Evolutionary conservation across 2,797 vertebrate genomes (phyloP).

Genomic region (Sebastolobus alascanus): DNA sequence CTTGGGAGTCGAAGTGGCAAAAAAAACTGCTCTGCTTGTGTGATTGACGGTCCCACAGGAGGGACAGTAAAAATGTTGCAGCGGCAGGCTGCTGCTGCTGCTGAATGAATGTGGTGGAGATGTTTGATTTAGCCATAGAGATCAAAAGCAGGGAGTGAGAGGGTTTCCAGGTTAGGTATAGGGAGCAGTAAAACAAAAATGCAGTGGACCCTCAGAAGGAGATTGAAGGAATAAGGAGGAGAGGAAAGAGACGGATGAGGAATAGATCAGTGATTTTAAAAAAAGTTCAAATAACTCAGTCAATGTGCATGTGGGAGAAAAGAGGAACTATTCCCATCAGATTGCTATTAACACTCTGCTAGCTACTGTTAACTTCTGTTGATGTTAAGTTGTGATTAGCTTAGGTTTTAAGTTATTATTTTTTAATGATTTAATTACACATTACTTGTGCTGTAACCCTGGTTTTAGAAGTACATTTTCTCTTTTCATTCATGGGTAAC

Average conservation of each 20-base stretch:
- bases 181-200: slow-evolving; percentile 1
- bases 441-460: slow-evolving; percentile 14
- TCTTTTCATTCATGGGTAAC: background rate
- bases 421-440: slow-evolving; percentile 37
- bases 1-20: slow-evolving; percentile 11
- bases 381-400: slow-evolving; percentile 22
- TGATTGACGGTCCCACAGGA: slow-evolving; percentile 52
- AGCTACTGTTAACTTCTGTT: slow-evolving; percentile 3
- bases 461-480: slow-evolving; percentile 15
- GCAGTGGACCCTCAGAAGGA: background rate
- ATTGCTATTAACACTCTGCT: slow-evolving; percentile 4
- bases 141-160: slow-evolving; percentile 34
- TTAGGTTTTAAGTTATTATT: background rate
- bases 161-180: background rate
- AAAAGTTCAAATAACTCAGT: background rate
- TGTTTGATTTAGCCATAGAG: slow-evolving; percentile 24
- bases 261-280: slow-evolving; percentile 1
- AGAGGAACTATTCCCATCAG: background rate
- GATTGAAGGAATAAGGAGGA: background rate
- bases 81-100: slow-evolving; percentile 22
- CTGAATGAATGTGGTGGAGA: slow-evolving; percentile 30
- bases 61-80: slow-evolving; percentile 49
- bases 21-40: slow-evolving; percentile 21
- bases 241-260: background rate
- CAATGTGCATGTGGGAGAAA: slow-evolving; percentile 1